Evolutionary conservation across 2,797 vertebrate species (phyloP).

Genomic region (Acropternis orthonyx): DNA sequence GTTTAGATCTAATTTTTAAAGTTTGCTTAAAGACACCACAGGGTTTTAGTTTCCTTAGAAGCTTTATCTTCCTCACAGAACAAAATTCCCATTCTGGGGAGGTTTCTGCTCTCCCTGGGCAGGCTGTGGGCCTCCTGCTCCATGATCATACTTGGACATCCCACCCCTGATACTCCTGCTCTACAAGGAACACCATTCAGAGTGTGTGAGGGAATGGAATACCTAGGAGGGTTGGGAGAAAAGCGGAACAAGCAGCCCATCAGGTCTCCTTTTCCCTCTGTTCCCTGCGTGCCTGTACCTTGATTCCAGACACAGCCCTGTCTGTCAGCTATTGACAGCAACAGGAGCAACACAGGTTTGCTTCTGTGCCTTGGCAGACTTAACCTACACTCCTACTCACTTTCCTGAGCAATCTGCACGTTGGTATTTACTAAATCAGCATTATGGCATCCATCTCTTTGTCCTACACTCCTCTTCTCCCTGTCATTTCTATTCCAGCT

Average conservation of each 20-base stretch:
- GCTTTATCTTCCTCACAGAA: neutral
- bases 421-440: slow-evolving; percentile 26
- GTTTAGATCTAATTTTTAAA: neutral
- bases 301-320: neutral
- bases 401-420: neutral
- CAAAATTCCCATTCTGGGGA: neutral
- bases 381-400: neutral
- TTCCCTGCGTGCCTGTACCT: neutral
- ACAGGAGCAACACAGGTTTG: neutral
- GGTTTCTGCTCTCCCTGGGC: neutral
- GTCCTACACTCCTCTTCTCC: neutral
- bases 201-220: neutral
- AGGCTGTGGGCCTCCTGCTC: neutral
- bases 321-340: neutral
- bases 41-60: neutral
- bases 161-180: neutral
- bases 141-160: neutral
- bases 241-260: neutral
- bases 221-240: accelerated
- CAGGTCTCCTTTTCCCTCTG: neutral
- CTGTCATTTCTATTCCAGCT: slow-evolving; percentile 27
- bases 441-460: neutral
- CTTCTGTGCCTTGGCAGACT: neutral
- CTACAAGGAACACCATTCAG: neutral
- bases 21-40: neutral